Conservation (phyloP, 2,888 invertebrate species). For the Rhingia campestris region DNA sequence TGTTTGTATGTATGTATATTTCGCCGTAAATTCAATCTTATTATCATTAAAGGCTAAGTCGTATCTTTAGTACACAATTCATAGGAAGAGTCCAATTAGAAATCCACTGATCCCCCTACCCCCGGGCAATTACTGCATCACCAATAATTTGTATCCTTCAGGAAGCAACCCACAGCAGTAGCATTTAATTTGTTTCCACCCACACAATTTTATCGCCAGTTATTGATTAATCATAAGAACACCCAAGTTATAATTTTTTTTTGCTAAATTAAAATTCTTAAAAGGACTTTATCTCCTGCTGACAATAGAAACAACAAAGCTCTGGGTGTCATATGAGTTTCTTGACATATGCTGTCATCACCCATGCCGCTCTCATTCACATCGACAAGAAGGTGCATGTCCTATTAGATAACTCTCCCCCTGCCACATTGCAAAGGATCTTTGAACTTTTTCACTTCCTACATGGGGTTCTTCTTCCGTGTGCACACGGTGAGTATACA, state of each 20-base stretch:
- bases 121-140: not conserved
- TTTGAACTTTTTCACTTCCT: constrained; percentile 70
- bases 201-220: not conserved
- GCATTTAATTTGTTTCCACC: too few species aligned
- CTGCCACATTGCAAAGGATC: constrained; percentile 25
- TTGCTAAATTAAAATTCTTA: constrained; percentile 28
- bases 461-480: constrained; percentile 40
- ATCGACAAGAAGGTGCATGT: constrained; percentile 36
- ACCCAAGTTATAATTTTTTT: constrained; percentile 1
- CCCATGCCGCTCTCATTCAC: constrained; percentile 15
- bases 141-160: too few species aligned
- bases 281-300: not conserved
- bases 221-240: constrained; percentile 38
- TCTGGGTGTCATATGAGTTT: constrained; percentile 42
- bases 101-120: too few species aligned
- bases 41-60: too few species aligned
- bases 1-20: too few species aligned
- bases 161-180: too few species aligned
- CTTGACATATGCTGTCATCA: constrained; percentile 65
- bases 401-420: constrained; percentile 52
- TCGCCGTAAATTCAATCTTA: too few species aligned
- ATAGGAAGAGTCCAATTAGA: too few species aligned
- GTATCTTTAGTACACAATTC: too few species aligned
- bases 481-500: not conserved
- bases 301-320: constrained; percentile 22